A percentile compares a stretch with the other conserved stretches of the same genome.
Evolutionary conservation across 2,113 vertebrate species (phyloP).

Genomic region (Erythrolamprus reginae): DNA sequence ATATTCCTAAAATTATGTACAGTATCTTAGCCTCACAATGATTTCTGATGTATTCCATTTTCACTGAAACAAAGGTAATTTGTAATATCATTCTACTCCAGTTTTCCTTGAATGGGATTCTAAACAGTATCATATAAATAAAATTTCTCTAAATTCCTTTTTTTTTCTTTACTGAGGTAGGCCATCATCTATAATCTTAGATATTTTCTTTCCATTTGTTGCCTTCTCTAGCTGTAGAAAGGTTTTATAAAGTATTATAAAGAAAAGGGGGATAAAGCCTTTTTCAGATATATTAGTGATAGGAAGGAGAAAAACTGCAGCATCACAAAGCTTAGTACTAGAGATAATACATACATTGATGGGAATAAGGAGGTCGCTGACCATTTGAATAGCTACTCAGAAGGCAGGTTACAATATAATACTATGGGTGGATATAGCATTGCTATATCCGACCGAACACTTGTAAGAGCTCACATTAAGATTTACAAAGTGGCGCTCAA

Average conservation of each 20-base stretch:
- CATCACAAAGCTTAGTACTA: too few species aligned
- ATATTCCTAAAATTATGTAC: conserved; percentile 27
- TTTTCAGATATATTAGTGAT: too few species aligned
- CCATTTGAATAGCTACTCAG: too few species aligned
- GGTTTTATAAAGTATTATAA: neutral
- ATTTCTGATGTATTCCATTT: conserved; percentile 16
- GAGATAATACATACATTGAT: too few species aligned
- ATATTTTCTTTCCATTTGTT: neutral
- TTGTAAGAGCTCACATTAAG: too few species aligned
- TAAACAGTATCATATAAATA: conserved; percentile 24
- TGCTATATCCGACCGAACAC: too few species aligned
- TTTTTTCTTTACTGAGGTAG: conserved; percentile 5
- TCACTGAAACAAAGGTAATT: conserved; percentile 39
- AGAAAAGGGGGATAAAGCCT: too few species aligned
- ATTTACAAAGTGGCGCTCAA: too few species aligned
- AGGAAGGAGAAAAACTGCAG: too few species aligned
- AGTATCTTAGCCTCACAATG: conserved; percentile 19
- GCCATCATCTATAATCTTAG: conserved; percentile 21
- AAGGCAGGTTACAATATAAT: too few species aligned
- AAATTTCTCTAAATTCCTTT: neutral
- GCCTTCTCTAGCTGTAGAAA: neutral
- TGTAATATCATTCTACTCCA: conserved; percentile 31
- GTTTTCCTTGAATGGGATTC: conserved; percentile 16
- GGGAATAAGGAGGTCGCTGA: too few species aligned
- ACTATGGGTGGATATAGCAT: too few species aligned